Conservation (phyloP, 2,888 invertebrate species). For the Pantelozetes paolii region DNA sequence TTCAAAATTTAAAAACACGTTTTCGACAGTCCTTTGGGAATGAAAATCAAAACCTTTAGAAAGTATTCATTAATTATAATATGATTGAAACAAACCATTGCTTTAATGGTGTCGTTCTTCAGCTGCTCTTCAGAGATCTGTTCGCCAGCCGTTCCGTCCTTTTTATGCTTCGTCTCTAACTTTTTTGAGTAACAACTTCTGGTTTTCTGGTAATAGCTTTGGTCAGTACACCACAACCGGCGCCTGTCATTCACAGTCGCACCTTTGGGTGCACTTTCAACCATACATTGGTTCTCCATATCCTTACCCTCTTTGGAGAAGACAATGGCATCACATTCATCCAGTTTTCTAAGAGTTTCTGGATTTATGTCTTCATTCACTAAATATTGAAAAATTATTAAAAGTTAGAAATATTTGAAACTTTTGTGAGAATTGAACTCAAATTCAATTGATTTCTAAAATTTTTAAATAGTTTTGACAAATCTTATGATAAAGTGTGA, state of each 20-base stretch:
- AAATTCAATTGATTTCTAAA: too few relatives aligned
- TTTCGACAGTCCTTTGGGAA: slow-evolving; percentile 16
- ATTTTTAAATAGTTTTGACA: too few relatives aligned
- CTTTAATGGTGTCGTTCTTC: background rate
- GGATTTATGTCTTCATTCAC: slow-evolving; percentile 10
- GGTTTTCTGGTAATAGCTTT: slow-evolving; percentile 24
- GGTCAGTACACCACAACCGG: slow-evolving; percentile 27
- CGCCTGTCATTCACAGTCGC: slow-evolving; percentile 21
- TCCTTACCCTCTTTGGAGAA: slow-evolving; percentile 26
- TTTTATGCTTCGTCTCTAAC: slow-evolving; percentile 10
- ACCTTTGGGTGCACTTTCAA: slow-evolving; percentile 24
- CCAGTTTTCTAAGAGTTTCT: slow-evolving; percentile 9
- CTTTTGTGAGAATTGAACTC: background rate
- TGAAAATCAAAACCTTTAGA: background rate
- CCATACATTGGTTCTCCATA: slow-evolving; percentile 28
- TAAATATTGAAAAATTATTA: background rate
- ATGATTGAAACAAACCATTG: slow-evolving; percentile 14
- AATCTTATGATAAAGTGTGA: too few relatives aligned
- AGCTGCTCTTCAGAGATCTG: slow-evolving; percentile 29
- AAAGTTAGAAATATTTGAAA: background rate
- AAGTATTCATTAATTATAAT: background rate
- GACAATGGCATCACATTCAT: slow-evolving; percentile 33
- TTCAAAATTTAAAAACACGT: slow-evolving; percentile 30
- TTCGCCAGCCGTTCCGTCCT: slow-evolving; percentile 10
- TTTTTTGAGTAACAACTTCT: slow-evolving; percentile 26